A percentile compares a stretch with the other conserved stretches of the same genome.
phyloP scores from a whole-genome alignment of 2,888 invertebrate species.

The Euclidia mi region DNA sequence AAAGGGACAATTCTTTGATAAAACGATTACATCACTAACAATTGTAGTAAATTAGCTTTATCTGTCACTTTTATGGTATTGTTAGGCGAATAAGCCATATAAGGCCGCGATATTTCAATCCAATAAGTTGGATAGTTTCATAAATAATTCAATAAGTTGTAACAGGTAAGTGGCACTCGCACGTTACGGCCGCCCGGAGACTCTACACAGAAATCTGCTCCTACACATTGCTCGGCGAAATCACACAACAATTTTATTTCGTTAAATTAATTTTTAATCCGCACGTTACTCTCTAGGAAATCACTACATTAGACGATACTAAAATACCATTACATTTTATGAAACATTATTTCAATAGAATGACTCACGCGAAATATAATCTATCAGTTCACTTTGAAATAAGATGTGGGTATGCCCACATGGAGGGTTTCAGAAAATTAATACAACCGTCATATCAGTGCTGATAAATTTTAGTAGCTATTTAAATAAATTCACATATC shows the following conservation, averaged over 20 bases:
- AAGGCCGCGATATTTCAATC: slow-evolving; percentile 81
- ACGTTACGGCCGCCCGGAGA: slow-evolving; percentile 81
- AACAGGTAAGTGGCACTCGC: slow-evolving; percentile 87
- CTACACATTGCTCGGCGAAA: slow-evolving; percentile 68
- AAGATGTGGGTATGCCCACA: no score
- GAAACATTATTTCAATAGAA: slow-evolving; percentile 18
- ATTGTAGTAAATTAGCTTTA: slow-evolving; percentile 46
- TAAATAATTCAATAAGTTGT: slow-evolving; percentile 88
- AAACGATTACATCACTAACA: slow-evolving; percentile 13
- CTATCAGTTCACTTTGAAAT: neutral
- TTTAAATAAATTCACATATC: slow-evolving; percentile 56
- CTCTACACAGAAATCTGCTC: slow-evolving; percentile 67
- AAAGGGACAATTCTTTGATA: no score
- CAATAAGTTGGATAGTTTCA: slow-evolving; percentile 86
- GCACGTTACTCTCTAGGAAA: slow-evolving; percentile 57
- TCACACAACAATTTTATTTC: slow-evolving; percentile 79
- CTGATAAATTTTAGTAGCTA: slow-evolving; percentile 38
- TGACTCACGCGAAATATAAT: neutral
- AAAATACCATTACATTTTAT: slow-evolving; percentile 20
- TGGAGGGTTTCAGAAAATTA: slow-evolving; percentile 22
- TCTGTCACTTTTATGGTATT: slow-evolving; percentile 63
- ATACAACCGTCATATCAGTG: slow-evolving; percentile 34
- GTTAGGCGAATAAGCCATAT: slow-evolving; percentile 65
- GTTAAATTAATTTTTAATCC: slow-evolving; percentile 80
- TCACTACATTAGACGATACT: slow-evolving; percentile 48